Evolutionary conservation across 2,113 vertebrate species (phyloP).

Genomic region (Xenopus laevis): DNA sequence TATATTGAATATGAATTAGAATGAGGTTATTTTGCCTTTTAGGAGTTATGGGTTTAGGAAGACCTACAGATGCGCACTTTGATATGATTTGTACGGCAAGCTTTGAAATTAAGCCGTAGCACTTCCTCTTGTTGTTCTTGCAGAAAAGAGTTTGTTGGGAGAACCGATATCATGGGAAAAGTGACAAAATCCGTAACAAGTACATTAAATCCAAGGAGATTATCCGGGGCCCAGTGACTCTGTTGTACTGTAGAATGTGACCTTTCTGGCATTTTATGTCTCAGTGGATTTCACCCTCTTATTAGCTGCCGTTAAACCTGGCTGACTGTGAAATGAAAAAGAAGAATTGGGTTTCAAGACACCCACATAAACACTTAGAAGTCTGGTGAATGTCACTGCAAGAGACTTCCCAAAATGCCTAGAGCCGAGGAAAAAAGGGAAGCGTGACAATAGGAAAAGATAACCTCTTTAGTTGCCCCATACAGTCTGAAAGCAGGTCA

Average conservation of each 20-base stretch:
- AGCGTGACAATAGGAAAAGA: conserved; percentile 45
- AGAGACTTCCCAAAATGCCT: conserved; percentile 50
- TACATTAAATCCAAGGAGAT: conserved; percentile 39
- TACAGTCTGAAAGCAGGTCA: conserved; percentile 44
- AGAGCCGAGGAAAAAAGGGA: conserved; percentile 46
- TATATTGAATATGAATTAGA: too few relatives aligned
- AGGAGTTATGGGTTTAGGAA: not conserved
- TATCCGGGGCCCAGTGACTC: conserved; percentile 39
- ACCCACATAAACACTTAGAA: conserved; percentile 54
- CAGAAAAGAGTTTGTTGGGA: conserved; percentile 9
- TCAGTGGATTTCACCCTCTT: conserved; percentile 46
- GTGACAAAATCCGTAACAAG: conserved; percentile 37
- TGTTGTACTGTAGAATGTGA: conserved; percentile 43
- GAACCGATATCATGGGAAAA: conserved; percentile 40
- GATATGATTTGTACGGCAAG: not conserved
- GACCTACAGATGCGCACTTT: not conserved
- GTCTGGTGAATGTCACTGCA: conserved; percentile 49
- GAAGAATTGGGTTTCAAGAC: conserved; percentile 50
- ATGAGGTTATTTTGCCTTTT: too few relatives aligned
- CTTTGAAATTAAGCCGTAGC: conserved; percentile 2
- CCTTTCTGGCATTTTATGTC: conserved; percentile 42
- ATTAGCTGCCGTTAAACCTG: conserved; percentile 61
- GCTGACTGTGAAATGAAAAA: conserved; percentile 63
- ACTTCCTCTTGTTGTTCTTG: conserved; percentile 8
- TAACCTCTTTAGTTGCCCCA: conserved; percentile 47